These are phyloP conservation scores for Odontamblyopus lacepedii DNA, from an alignment of 2,797 vertebrate species.

Conservation along the genomic window DNA sequence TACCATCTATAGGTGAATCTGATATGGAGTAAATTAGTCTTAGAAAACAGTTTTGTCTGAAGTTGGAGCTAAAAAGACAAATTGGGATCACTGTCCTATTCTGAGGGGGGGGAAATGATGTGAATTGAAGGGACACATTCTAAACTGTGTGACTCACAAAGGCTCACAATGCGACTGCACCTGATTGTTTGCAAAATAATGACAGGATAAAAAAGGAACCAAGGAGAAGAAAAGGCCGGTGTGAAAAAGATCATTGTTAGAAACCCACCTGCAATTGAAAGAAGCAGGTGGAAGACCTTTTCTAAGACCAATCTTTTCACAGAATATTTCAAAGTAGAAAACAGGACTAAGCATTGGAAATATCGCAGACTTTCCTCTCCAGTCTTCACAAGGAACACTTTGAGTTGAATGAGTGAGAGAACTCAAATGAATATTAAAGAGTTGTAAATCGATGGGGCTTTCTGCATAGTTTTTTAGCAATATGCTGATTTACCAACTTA, in stretches of 20 bases:
- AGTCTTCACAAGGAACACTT: background rate
- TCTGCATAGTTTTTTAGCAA: background rate
- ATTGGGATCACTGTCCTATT: background rate
- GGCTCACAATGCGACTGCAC: background rate
- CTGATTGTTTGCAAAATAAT: background rate
- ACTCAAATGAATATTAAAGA: background rate
- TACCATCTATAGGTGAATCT: conserved; percentile 6
- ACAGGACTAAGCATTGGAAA: background rate
- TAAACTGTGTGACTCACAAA: background rate
- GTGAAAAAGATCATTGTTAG: background rate
- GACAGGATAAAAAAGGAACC: background rate
- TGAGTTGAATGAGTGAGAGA: background rate
- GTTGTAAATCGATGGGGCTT: background rate
- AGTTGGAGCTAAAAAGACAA: background rate
- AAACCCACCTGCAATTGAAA: background rate
- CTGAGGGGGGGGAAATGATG: background rate
- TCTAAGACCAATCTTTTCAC: background rate
- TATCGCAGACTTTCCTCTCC: background rate
- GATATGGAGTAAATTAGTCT: background rate
- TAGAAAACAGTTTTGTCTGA: background rate
- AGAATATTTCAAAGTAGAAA: background rate
- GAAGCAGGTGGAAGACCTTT: background rate
- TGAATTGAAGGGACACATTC: background rate
- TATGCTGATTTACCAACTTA: background rate
- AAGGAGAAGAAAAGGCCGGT: background rate